Evolutionary conservation across 1,140 invertebrate genomes (phyloP).

Genomic region (Hyphantria cunea): DNA sequence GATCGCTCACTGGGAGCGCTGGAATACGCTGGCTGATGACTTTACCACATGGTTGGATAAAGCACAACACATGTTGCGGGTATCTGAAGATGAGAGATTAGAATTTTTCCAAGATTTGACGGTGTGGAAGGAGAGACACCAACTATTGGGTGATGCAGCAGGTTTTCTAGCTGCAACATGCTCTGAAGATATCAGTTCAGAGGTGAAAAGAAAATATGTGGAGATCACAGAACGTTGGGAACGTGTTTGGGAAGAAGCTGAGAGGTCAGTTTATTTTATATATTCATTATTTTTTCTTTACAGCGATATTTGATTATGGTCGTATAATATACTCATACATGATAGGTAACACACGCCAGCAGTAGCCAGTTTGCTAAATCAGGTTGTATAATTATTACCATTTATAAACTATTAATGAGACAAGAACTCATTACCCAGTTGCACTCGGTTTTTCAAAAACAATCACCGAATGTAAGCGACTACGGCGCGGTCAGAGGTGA

Average conservation of each 20-base stretch:
- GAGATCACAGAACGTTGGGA: constrained; percentile 91
- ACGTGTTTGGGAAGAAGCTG: constrained; percentile 90
- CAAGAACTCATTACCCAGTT: too few relatives aligned
- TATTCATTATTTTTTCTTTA: too few relatives aligned
- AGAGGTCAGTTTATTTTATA: constrained; percentile 71
- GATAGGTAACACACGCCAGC: too few relatives aligned
- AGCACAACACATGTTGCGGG: constrained; percentile 89
- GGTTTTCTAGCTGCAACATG: constrained; percentile 95
- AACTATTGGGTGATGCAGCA: constrained; percentile 91
- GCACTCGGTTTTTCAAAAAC: too few relatives aligned
- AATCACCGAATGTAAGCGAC: too few relatives aligned
- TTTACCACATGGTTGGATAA: constrained; percentile 91
- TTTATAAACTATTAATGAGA: too few relatives aligned
- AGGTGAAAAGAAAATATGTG: constrained; percentile 89
- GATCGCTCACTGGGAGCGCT: constrained; percentile 93
- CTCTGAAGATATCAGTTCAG: constrained; percentile 88
- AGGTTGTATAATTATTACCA: too few relatives aligned
- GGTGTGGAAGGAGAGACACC: constrained; percentile 94
- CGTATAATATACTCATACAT: too few relatives aligned
- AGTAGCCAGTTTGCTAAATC: too few relatives aligned
- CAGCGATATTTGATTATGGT: too few relatives aligned
- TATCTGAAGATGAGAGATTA: constrained; percentile 92
- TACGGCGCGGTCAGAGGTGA: too few relatives aligned
- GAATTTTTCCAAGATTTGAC: constrained; percentile 95
- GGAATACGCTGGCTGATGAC: constrained; percentile 87